Percentiles rank a stretch among this genome's conserved stretches.
Conservation (phyloP, 1,140 invertebrate species). For the Gonatopus flavifemur region DNA sequence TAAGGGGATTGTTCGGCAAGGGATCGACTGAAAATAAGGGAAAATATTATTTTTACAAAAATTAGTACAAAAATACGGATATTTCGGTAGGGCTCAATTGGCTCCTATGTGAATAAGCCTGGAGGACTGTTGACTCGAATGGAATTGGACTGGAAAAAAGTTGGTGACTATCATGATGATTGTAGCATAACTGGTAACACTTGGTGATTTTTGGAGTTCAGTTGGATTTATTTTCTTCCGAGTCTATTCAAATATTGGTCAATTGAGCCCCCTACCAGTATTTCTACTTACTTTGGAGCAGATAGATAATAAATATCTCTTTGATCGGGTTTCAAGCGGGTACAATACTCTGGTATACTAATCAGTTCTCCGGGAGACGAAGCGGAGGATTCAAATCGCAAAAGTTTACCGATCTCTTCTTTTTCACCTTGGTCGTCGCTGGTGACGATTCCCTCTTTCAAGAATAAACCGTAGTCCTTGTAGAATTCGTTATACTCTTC, state of each 20-base stretch:
- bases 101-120: too few relatives aligned
- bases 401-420: constrained; percentile 88
- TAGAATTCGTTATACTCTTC: constrained; percentile 87
- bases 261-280: too few relatives aligned
- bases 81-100: too few relatives aligned
- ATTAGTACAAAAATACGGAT: too few relatives aligned
- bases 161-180: too few relatives aligned
- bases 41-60: too few relatives aligned
- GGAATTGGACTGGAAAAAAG: too few relatives aligned
- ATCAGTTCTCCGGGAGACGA: constrained; percentile 72
- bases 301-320: constrained; percentile 91
- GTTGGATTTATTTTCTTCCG: too few relatives aligned
- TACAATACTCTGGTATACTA: constrained; percentile 82
- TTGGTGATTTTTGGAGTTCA: too few relatives aligned
- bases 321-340: constrained; percentile 73
- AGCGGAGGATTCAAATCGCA: constrained; percentile 91
- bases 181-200: too few relatives aligned
- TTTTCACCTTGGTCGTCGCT: constrained; percentile 78
- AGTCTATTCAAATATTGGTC: too few relatives aligned
- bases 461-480: constrained; percentile 87
- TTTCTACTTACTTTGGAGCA: constrained; percentile 75
- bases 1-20: constrained; percentile 93
- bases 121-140: too few relatives aligned
- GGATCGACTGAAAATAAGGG: constrained; percentile 73
- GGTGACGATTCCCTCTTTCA: constrained; percentile 94